phyloP scores from a whole-genome alignment of 30 jellyfish, hydroid and myxozoan genomes.

The Hydractinia symbiolongicarpus region DNA sequence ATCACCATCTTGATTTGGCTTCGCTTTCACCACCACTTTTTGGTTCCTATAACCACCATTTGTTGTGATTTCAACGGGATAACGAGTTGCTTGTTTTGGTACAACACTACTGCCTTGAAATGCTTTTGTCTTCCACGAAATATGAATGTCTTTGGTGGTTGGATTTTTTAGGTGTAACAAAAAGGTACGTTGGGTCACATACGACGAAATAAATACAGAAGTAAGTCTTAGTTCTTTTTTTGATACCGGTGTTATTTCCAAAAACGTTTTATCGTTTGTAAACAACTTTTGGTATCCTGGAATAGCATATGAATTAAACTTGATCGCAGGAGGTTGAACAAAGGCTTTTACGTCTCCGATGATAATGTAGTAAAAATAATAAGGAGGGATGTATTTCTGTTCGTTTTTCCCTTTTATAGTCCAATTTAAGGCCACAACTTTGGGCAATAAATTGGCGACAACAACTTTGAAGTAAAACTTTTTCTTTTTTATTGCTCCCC shows the following conservation, averaged over 20 bases:
- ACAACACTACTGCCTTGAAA: background rate
- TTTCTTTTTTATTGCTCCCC: background rate
- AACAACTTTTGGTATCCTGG: background rate
- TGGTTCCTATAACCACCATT: constrained; percentile 18
- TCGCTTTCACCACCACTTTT: background rate
- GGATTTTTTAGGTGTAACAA: background rate
- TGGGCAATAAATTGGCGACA: background rate
- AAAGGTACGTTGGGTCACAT: background rate
- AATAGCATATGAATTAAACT: background rate
- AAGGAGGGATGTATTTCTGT: constrained; percentile 7
- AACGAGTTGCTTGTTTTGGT: constrained; percentile 4
- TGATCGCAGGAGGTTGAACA: background rate
- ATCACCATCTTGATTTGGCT: background rate
- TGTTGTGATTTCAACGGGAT: background rate
- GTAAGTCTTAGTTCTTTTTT: background rate
- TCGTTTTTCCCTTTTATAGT: background rate
- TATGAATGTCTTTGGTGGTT: background rate
- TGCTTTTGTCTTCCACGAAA: constrained; percentile 1
- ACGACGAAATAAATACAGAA: background rate
- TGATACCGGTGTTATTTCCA: background rate
- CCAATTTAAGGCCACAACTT: constrained; percentile 3
- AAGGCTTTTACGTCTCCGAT: background rate
- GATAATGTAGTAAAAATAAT: constrained; percentile 2
- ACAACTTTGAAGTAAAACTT: background rate
- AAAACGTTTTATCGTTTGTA: background rate